phyloP scores from a whole-genome alignment of 2,888 invertebrate species.

The Diarsia rubi region DNA sequence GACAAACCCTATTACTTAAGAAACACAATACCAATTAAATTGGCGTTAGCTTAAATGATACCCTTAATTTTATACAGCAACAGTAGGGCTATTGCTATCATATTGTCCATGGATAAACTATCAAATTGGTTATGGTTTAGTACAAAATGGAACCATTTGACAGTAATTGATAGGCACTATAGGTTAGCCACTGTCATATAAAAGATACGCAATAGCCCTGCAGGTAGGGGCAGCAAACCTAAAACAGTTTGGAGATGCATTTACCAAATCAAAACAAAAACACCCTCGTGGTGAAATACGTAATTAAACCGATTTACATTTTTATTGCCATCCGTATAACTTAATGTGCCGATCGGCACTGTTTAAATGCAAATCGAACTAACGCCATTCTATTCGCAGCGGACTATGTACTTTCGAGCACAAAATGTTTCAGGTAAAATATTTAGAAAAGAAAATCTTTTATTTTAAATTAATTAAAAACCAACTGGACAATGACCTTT shows the following conservation, averaged over 20 bases:
- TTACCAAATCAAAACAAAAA: conserved; percentile 68
- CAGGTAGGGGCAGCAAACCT: background rate
- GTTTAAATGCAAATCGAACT: conserved; percentile 72
- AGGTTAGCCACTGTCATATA: no score
- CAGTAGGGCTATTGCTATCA: no score
- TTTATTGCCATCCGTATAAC: conserved; percentile 64
- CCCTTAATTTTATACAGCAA: no score
- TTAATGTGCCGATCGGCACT: conserved; percentile 64
- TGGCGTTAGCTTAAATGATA: no score
- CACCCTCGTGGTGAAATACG: conserved; percentile 59
- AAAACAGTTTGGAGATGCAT: conserved; percentile 16
- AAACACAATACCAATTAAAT: no score
- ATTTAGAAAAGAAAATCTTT: background rate
- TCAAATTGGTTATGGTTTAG: no score
- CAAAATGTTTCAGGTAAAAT: conserved; percentile 37
- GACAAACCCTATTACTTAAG: no score
- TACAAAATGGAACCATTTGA: no score
- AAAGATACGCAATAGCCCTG: no score
- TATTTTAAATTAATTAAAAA: background rate
- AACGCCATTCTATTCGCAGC: conserved; percentile 69
- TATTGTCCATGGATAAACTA: no score
- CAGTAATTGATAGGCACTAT: no score
- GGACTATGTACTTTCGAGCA: conserved; percentile 57
- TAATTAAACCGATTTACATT: conserved; percentile 68
- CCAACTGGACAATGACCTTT: conserved; percentile 24